Base-by-base conservation (phyloP, 2,888 invertebrate genomes). In the Pyrrhosoma nymphula region DNA sequence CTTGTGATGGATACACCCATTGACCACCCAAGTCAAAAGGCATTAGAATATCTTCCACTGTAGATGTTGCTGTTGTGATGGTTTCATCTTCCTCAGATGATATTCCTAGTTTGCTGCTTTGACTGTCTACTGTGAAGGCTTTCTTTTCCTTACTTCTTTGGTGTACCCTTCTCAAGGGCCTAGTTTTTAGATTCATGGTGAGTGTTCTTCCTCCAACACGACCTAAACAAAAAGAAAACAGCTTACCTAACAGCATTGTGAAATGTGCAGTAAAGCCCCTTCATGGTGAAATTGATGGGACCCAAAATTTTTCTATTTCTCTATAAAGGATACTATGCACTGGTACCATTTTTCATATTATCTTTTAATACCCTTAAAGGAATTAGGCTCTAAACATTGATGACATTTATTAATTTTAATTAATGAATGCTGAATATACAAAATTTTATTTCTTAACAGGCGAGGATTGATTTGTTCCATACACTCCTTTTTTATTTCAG, bases 21-120 rank as follows among this genome's bases (percentile, higher is more conserved):
- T 93, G 93, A 12, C 93, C 93, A 47, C 93, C 93, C 47, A 93
- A 60, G 26, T 93, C 93, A 93, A 93, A 93, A 47, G 93, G 93
- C 69, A 16, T 93, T 26, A 47, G 10, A 69, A 16, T 12, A 3
- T 23, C 16, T 26, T 75, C 23, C 16, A 16, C 82, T 16, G 35
- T 18, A 16, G 12, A 82, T 35, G 35, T 12, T 6, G 30, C 14
- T 35, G 82, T 16, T 1, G 82, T 1, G n/a, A 12, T 82, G 14
- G 30, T 4, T 82, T 35, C 82, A 82, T 82, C 30, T 82, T 82
- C 82, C 82, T 35, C 82, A 82, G 35, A 82, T 82, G 35, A 82
- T 35, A 35, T 35, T 26, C 26, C 26, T 18, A 35, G 35, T 35
- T 82, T 35, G 35, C 82, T 82, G 35, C 82, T 82, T 16, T 69